phyloP scores from a whole-genome alignment of 2,888 invertebrate genomes.

The Rhingia campestris region DNA sequence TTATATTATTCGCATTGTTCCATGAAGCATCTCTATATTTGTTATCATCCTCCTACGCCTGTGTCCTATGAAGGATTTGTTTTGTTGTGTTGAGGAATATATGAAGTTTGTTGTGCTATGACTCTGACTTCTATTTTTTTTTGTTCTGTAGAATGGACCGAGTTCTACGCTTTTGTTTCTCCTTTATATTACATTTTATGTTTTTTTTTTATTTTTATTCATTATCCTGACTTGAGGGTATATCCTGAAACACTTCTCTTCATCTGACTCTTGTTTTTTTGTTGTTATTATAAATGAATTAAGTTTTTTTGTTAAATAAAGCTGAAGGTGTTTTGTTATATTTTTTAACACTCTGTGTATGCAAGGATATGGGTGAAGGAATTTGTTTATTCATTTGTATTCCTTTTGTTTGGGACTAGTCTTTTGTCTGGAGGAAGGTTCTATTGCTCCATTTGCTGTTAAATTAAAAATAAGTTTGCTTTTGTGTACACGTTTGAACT shows the following conservation, averaged over 20 bases:
- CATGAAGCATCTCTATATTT: slow-evolving; percentile 44
- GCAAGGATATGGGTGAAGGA: slow-evolving; percentile 45
- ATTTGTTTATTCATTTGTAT: slow-evolving; percentile 40
- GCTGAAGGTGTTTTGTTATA: slow-evolving; percentile 40
- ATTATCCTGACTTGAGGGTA: slow-evolving; percentile 52
- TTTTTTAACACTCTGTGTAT: slow-evolving; percentile 26
- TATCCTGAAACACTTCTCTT: slow-evolving; percentile 40
- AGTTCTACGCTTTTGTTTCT: slow-evolving; percentile 40
- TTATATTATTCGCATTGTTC: slow-evolving; percentile 69
- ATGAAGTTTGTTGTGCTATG: slow-evolving; percentile 44
- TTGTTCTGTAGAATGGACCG: slow-evolving; percentile 26
- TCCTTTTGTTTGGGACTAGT: slow-evolving; percentile 35
- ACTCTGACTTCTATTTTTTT: slow-evolving; percentile 9
- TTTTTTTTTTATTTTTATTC: slow-evolving; percentile 41
- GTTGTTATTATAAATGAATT: slow-evolving; percentile 61
- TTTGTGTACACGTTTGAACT: slow-evolving; percentile 32
- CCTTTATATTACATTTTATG: slow-evolving; percentile 37
- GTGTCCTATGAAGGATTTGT: slow-evolving; percentile 29
- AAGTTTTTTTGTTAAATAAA: slow-evolving; percentile 28
- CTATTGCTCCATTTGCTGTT: slow-evolving; percentile 29
- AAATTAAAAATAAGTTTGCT: slow-evolving; percentile 40
- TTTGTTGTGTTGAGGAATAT: slow-evolving; percentile 24
- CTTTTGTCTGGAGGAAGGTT: slow-evolving; percentile 22
- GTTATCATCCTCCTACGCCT: background rate
- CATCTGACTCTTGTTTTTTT: slow-evolving; percentile 56